phyloP scores from a whole-genome alignment of 2,888 invertebrate genomes.

The Latheticus oryzae region DNA sequence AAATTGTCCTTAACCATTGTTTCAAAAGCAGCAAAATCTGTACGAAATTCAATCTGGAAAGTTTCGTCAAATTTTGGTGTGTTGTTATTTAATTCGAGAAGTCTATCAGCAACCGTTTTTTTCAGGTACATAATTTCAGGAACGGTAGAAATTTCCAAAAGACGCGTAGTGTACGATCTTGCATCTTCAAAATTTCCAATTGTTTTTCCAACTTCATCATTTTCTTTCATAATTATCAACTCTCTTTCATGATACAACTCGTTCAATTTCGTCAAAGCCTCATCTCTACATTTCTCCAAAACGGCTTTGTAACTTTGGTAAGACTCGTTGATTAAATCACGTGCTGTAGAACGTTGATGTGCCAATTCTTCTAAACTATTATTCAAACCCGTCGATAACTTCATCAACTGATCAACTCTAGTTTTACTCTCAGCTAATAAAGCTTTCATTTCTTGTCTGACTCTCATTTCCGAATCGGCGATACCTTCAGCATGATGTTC shows the following conservation, averaged over 20 bases:
- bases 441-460: constrained; percentile 81
- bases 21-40: constrained; percentile 84
- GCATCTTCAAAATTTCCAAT: constrained; percentile 88
- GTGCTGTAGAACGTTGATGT: constrained; percentile 87
- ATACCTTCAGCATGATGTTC: constrained; percentile 87
- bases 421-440: constrained; percentile 81
- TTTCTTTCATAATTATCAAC: constrained; percentile 89
- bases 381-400: constrained; percentile 79
- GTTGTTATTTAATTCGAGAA: constrained; percentile 82
- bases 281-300: constrained; percentile 84
- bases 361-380: constrained; percentile 87
- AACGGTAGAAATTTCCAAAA: constrained; percentile 86
- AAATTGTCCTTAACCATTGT: constrained; percentile 77
- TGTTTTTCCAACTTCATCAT: constrained; percentile 82
- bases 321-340: constrained; percentile 83
- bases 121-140: constrained; percentile 87
- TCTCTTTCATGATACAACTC: constrained; percentile 86
- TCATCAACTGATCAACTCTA: constrained; percentile 81
- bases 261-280: constrained; percentile 78
- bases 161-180: constrained; percentile 83
- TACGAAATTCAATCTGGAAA: constrained; percentile 84
- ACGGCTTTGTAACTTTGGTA: constrained; percentile 84
- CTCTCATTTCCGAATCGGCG: constrained; percentile 78
- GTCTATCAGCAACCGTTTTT: constrained; percentile 81
- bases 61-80: constrained; percentile 85